These are phyloP conservation scores for Heteronetta atricapilla DNA, from an alignment of 2,113 vertebrate species.

Conservation along the genomic window DNA sequence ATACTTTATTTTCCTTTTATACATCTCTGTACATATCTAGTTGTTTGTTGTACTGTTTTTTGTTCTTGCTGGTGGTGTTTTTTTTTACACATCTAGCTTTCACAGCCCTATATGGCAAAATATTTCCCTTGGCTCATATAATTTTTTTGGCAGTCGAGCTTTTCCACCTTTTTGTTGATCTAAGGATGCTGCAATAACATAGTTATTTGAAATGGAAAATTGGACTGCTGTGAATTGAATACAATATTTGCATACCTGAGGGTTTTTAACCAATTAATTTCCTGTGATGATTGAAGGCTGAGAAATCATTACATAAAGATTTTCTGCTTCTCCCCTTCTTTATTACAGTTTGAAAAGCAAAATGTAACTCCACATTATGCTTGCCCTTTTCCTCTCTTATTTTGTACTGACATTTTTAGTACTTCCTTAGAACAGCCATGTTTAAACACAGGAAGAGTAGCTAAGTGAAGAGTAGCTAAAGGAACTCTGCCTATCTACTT, in stretches of 20 bases:
- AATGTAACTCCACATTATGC: background rate
- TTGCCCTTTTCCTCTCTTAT: background rate
- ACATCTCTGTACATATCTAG: background rate
- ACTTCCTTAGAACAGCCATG: background rate
- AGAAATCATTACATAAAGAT: background rate
- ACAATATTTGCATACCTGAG: background rate
- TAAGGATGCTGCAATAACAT: background rate
- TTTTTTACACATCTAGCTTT: background rate
- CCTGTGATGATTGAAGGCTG: background rate
- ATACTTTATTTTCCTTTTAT: background rate
- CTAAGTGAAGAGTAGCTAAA: background rate
- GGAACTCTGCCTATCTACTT: background rate
- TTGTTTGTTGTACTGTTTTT: background rate
- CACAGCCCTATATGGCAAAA: background rate
- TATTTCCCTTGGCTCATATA: background rate
- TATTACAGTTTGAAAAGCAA: background rate
- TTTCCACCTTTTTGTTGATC: background rate
- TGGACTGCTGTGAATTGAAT: background rate
- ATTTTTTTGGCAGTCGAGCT: background rate
- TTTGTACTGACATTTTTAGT: background rate
- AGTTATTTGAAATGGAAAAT: slow-evolving; percentile 17
- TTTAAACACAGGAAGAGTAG: background rate
- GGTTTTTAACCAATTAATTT: background rate
- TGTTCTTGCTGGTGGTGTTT: too few species aligned
- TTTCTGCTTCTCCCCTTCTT: background rate